Evolutionary conservation across 2,888 invertebrate genomes (phyloP).

Genomic region (Pristionchus fissidentatus): DNA sequence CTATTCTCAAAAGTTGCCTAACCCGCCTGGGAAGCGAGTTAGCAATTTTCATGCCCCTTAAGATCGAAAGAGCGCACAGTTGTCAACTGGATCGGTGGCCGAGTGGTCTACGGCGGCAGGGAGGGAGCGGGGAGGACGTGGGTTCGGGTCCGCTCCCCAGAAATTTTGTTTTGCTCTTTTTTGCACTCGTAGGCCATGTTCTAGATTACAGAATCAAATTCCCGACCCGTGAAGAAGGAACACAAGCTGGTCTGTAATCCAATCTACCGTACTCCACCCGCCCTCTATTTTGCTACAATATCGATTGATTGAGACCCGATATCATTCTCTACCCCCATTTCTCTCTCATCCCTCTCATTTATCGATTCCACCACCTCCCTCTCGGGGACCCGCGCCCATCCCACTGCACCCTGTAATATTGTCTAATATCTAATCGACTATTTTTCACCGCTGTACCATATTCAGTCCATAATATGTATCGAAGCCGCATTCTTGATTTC

Average conservation of each 20-base stretch:
- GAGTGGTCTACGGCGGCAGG: too few relatives aligned
- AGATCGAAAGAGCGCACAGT: too few relatives aligned
- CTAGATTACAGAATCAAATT: too few relatives aligned
- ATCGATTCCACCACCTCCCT: neutral
- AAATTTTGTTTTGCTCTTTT: too few relatives aligned
- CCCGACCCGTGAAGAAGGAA: slow-evolving; percentile 20
- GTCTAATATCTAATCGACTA: slow-evolving; percentile 9
- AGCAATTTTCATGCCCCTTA: too few relatives aligned
- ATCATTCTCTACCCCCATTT: neutral
- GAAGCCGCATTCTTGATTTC: neutral
- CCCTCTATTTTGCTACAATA: too few relatives aligned
- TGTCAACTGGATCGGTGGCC: too few relatives aligned
- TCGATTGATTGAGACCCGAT: neutral
- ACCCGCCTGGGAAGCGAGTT: neutral
- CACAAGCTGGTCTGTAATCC: neutral
- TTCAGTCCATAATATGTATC: neutral
- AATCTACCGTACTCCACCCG: too few relatives aligned
- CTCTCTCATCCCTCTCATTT: neutral
- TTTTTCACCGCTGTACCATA: slow-evolving; percentile 34
- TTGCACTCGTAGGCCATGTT: too few relatives aligned
- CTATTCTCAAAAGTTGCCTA: neutral
- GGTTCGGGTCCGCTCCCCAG: too few relatives aligned
- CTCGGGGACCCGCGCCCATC: too few relatives aligned
- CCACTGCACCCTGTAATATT: neutral
- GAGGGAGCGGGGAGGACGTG: too few relatives aligned